Percentiles rank a stretch among this genome's conserved stretches.
phyloP scores from a whole-genome alignment of 2,797 vertebrate species.

The Orientallactaga sibirica region DNA sequence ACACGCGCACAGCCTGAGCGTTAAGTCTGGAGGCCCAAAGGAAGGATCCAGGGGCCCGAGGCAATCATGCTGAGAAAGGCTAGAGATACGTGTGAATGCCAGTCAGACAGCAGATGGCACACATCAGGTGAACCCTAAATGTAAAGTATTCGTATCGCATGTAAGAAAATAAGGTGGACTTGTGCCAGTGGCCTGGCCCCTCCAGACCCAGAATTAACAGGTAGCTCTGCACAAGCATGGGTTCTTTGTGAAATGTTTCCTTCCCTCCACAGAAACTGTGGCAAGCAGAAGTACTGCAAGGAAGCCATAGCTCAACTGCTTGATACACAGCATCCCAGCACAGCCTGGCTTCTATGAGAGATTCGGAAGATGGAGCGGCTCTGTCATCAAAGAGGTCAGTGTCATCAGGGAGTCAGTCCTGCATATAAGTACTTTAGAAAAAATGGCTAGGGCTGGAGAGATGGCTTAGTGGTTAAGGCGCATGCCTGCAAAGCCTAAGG shows the following conservation, averaged over 20 bases:
- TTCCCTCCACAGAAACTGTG: background rate
- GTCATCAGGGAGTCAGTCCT: background rate
- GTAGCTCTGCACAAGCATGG: background rate
- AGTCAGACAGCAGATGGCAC: background rate
- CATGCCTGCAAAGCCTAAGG: too few species aligned
- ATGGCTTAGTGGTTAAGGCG: too few species aligned
- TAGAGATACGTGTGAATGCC: background rate
- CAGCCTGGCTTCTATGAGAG: background rate
- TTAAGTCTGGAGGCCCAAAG: background rate
- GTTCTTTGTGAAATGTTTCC: background rate
- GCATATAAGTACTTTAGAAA: background rate
- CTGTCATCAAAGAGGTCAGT: background rate
- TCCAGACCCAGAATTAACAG: background rate
- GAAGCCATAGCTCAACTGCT: background rate
- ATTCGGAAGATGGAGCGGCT: background rate
- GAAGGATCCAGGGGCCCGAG: background rate
- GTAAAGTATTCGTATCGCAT: background rate
- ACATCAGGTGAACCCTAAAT: background rate
- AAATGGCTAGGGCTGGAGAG: background rate
- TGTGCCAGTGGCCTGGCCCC: background rate
- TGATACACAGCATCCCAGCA: background rate
- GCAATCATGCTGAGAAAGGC: background rate
- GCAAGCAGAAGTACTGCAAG: background rate
- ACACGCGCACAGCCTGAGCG: background rate
- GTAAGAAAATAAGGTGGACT: background rate